Evolutionary conservation across 2,888 invertebrate genomes (phyloP), one percentile per base, ranked within the genome.

Genomic region (Colletes collaris): DNA sequence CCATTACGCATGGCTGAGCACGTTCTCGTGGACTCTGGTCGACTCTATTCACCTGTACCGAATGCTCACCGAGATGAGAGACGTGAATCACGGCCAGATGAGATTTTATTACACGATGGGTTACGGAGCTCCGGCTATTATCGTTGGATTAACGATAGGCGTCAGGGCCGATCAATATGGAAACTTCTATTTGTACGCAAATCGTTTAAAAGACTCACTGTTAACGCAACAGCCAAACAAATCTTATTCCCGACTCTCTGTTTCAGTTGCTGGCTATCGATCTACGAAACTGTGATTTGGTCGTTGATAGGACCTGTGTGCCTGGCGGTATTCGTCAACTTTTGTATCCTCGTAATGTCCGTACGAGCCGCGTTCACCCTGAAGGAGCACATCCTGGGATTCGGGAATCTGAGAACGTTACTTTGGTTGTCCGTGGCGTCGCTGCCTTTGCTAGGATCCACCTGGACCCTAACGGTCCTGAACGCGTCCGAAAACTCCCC

Each of bases 71-170:
- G 99, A 99, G 94, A 97, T 99, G 95, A 95, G 99, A 4, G 98
- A 99, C 93, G 98, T 99, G 63, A 99, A 99, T 94, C 98, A 98
- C 92, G 99, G 98, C 4, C 97, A 97, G 50, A 97, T 99, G 96
- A 95, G 96, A 76, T 98, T 98, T 92, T 99, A 98, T 92, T 97
- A 98, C 88, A 97, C 97, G 16, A 95, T 97, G 90, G 99, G 98
- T 16, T 99, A 98, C 92, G 98, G 97, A 72, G 95, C 97, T 79
- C 99, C 99, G 0, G 98, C 98, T 0, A 96, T 99, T 13, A 95
- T 97, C 62, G 97, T 99, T 0, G 98, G 98, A 49, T 94, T 99
- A 35, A 97, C 98, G 3, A 97, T 98, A 40, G 97, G 98, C 0
- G 97, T 99, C 0, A 95, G 98, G 71, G 98, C 98, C 52, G 98